phyloP scores from a whole-genome alignment of 2,113 vertebrate genomes.

The Synodontis membranacea region DNA sequence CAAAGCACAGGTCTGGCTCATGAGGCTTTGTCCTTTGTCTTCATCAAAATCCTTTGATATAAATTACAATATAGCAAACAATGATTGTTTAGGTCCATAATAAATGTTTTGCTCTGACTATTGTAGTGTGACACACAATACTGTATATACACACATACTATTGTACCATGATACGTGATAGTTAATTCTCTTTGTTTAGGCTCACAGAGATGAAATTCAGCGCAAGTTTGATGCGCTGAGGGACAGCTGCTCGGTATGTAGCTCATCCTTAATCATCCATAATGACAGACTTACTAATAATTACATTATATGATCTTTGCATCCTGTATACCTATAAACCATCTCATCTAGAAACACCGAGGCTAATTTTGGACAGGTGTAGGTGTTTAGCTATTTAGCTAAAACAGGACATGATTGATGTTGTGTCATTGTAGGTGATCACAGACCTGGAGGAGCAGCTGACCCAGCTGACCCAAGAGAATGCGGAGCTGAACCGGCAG shows the following conservation, averaged over 20 bases:
- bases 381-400: not conserved
- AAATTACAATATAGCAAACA: not conserved
- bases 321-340: not conserved
- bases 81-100: not conserved
- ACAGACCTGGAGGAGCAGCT: constrained; percentile 97
- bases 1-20: not conserved
- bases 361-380: not conserved
- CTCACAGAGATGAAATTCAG: constrained; percentile 97
- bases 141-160: not conserved
- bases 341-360: not conserved
- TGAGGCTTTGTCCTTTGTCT: not conserved
- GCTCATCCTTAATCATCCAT: constrained; percentile 18
- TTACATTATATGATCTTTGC: not conserved
- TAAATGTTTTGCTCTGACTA: not conserved
- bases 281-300: not conserved
- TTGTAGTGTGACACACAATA: not conserved
- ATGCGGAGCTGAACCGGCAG: constrained; percentile 95
- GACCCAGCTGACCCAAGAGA: constrained; percentile 95
- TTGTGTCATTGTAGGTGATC: constrained; percentile 79
- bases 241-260: constrained; percentile 98
- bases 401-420: not conserved
- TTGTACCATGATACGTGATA: no score
- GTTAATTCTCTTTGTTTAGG: constrained; percentile 73
- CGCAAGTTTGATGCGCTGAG: constrained; percentile 98
- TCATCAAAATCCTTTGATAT: not conserved